Percentiles rank a stretch among this genome's conserved stretches.
Evolutionary conservation across 2,797 vertebrate genomes (phyloP).

Genomic region (Anguilla anguilla): DNA sequence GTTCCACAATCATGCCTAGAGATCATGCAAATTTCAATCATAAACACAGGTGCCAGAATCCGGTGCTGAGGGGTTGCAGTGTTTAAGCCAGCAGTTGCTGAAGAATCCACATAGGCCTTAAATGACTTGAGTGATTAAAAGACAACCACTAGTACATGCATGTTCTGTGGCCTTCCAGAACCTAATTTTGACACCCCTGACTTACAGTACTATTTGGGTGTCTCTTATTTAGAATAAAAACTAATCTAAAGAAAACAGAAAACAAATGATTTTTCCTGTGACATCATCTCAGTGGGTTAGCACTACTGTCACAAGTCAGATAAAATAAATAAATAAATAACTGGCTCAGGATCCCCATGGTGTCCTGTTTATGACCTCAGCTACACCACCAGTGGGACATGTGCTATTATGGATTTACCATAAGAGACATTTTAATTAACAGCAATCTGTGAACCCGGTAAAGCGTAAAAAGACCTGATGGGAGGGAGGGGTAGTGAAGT

Average conservation of each 20-base stretch:
- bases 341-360: conserved; percentile 8
- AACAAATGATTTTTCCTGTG: not conserved
- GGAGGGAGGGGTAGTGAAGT: conserved; percentile 38
- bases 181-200: too few species aligned
- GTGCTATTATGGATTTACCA: conserved; percentile 33
- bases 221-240: not conserved
- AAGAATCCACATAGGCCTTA: too few species aligned
- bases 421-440: conserved; percentile 49
- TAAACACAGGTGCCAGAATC: too few species aligned
- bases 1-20: too few species aligned
- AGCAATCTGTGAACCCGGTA: conserved; percentile 46
- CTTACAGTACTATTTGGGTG: not conserved
- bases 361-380: conserved; percentile 52
- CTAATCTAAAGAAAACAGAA: not conserved
- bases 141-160: too few species aligned
- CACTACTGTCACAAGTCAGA: conserved; percentile 1
- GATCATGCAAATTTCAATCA: too few species aligned
- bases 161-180: too few species aligned
- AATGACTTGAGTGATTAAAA: too few species aligned
- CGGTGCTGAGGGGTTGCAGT: too few species aligned
- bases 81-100: too few species aligned
- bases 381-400: conserved; percentile 35
- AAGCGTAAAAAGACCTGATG: conserved; percentile 47
- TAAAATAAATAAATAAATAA: conserved; percentile 33
- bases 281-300: not conserved